Base-by-base conservation (phyloP, 2,797 vertebrate species). In the Pogonophryne albipinna region DNA sequence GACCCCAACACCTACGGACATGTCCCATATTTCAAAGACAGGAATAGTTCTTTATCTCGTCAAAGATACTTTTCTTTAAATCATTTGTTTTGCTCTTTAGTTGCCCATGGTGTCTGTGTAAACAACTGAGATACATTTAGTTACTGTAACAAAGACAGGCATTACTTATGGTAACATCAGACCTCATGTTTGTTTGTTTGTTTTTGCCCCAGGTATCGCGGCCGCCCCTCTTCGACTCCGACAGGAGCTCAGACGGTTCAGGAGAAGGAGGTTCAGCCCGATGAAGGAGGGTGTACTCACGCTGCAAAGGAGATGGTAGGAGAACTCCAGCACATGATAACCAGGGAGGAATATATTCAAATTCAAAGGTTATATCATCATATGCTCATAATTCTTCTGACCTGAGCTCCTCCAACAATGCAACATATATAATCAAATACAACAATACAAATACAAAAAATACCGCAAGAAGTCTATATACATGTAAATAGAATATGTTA, bases 251-350 rank as follows among this genome's bases (percentile, higher is more conserved):
- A 45, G 16, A 34, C 72, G 66, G 55, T 2, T 12, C 79, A 90
- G 78, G 75, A 87, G 19, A 90, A 20, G 5, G 71, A 68, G 17
- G 57, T 75, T 67, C 85, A 93, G 15, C 95, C 94, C 0, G 97
- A 99, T 0, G 90, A 88, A 0, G 95, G 96, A 4, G 98, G 97
- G 71, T 99, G 98, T 82, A 91, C 75, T 0, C 96, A 97, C 1
- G 80, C 86, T 0, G 89, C 91, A 0, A 87, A 93, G 0, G 90
- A 95, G 45, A 80, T 96, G 96, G 98, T 99, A 85, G 4, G 59
- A 76, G 23, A 10, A 56, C 11, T 9, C 34, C 7, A 38, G 34
- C 34, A 38, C 6, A 38, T 6, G 34, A 38, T 38, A 38, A 2
- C 34, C 8, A 9, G 34, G 34, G 1, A 2, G 8, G 34, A 38